Conservation (phyloP, 2,888 invertebrate species). For the Linnaemya vulpina region DNA sequence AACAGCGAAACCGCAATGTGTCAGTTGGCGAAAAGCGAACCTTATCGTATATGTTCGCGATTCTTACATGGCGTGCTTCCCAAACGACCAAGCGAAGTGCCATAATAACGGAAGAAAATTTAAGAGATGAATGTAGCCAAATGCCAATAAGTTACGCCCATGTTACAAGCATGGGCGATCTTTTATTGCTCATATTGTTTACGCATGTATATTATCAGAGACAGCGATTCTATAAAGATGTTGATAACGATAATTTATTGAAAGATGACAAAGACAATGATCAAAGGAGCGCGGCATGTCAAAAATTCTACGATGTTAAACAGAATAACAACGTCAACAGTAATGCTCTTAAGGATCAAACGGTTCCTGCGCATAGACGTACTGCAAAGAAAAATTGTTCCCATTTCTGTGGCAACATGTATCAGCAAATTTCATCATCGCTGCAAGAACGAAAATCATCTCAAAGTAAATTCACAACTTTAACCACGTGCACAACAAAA, state of each 20-base stretch:
- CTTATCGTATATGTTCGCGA: constrained; percentile 56
- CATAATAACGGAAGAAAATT: neutral
- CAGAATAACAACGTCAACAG: constrained; percentile 2
- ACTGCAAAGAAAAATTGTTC: constrained; percentile 38
- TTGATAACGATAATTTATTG: neutral
- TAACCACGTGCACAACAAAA: constrained; percentile 2
- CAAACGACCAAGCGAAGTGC: constrained; percentile 14
- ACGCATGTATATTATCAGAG: constrained; percentile 62
- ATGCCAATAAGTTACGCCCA: constrained; percentile 44
- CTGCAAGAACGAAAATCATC: constrained; percentile 13
- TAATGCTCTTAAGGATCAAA: neutral
- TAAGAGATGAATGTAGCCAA: constrained; percentile 17
- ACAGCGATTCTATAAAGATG: constrained; percentile 7
- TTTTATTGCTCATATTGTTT: constrained; percentile 54
- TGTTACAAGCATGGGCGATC: constrained; percentile 53
- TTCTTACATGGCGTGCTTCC: constrained; percentile 59
- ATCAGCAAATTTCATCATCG: constrained; percentile 49
- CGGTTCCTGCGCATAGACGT: neutral
- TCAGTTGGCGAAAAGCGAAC: constrained; percentile 45
- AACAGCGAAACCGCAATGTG: constrained; percentile 31
- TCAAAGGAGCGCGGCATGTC: neutral
- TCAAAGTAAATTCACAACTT: constrained; percentile 6
- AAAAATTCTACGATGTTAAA: constrained; percentile 48
- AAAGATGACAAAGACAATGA: neutral
- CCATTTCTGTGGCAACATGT: constrained; percentile 57